Evolutionary conservation across 2,888 invertebrate genomes (phyloP).

Genomic region (Saturnia pavonia): DNA sequence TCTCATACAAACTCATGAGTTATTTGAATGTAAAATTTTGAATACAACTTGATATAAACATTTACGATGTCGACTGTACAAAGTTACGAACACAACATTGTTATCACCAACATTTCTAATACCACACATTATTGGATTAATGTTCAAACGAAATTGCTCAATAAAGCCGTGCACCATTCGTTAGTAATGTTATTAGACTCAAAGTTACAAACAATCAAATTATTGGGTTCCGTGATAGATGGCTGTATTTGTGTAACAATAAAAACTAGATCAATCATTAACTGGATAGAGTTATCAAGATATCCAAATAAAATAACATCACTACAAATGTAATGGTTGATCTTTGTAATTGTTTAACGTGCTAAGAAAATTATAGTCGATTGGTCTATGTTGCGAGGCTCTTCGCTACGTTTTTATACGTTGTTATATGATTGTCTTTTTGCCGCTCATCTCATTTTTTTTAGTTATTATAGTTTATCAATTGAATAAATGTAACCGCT

Average conservation of each 20-base stretch:
- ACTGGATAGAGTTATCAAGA: constrained; percentile 13
- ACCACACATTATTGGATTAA: constrained; percentile 45
- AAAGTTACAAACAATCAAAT: constrained; percentile 39
- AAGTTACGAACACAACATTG: constrained; percentile 14
- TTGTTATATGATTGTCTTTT: background rate
- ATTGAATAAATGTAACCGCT: background rate
- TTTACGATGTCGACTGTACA: constrained; percentile 18
- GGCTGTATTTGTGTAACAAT: constrained; percentile 35
- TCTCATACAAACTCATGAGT: too few relatives aligned
- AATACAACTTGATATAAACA: background rate
- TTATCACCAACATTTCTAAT: constrained; percentile 20
- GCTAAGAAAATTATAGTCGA: background rate
- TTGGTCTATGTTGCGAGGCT: background rate
- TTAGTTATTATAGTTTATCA: background rate
- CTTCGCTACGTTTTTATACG: background rate
- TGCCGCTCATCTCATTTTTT: background rate
- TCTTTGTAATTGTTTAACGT: background rate
- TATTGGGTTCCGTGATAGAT: constrained; percentile 48
- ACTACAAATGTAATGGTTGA: background rate
- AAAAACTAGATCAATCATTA: constrained; percentile 21
- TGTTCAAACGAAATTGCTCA: constrained; percentile 63
- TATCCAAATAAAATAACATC: background rate
- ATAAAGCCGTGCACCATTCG: constrained; percentile 54
- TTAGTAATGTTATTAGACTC: constrained; percentile 45
- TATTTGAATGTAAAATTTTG: too few relatives aligned